Conservation (phyloP, 2,113 vertebrate species). For the Philantomba maxwellii region DNA sequence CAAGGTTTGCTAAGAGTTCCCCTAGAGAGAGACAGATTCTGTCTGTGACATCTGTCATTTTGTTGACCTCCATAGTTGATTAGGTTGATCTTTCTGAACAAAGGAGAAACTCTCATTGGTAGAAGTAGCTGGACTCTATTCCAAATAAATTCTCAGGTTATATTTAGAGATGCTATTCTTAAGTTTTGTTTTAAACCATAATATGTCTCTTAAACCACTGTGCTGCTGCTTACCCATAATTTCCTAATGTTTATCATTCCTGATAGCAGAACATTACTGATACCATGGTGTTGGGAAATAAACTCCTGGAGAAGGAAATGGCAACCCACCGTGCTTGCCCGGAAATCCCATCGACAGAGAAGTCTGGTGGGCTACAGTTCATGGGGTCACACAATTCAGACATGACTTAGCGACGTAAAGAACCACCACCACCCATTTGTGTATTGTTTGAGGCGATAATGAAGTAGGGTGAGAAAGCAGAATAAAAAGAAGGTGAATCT, state of each 20-base stretch:
- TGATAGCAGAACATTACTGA: not conserved
- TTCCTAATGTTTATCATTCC: not conserved
- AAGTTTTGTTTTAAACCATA: not conserved
- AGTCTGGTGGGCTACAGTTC: not conserved
- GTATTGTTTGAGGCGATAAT: not conserved
- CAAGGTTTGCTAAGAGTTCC: conserved; percentile 8
- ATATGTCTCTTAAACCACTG: not conserved
- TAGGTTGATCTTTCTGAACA: not conserved
- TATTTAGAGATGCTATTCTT: not conserved
- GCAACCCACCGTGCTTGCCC: not conserved
- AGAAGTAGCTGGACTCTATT: not conserved
- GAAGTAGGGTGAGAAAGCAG: not conserved
- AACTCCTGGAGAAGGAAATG: not conserved
- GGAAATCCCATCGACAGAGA: not conserved
- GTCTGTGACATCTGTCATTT: not conserved
- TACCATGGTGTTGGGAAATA: not conserved
- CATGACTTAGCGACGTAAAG: not conserved
- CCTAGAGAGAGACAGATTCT: not conserved
- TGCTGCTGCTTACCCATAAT: not conserved
- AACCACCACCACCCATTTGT: not conserved
- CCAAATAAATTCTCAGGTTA: not conserved
- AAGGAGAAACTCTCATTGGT: not conserved
- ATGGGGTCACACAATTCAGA: not conserved
- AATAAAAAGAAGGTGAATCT: not conserved
- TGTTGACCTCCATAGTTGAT: not conserved